A percentile compares a stretch with the other conserved stretches of the same genome.
These are phyloP conservation scores for Eriosoma lanigerum DNA, from an alignment of 1,140 invertebrate genomes.

Conservation along the genomic window DNA sequence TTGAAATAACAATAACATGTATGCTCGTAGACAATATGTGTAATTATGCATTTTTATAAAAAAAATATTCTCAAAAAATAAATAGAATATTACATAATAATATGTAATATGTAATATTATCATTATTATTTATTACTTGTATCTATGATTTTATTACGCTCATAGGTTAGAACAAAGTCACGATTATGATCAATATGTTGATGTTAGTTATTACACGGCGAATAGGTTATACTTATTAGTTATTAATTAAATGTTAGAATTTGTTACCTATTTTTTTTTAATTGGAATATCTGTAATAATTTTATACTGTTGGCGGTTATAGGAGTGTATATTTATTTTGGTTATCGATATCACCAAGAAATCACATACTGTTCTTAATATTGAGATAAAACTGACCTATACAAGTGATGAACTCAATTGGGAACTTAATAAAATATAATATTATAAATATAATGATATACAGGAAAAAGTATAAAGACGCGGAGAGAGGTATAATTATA, in stretches of 20 bases:
- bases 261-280: too few species aligned
- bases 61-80: neutral
- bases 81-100: neutral
- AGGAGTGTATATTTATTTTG: conserved; percentile 25
- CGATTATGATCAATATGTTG: neutral
- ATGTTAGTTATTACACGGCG: neutral
- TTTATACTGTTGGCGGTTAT: neutral
- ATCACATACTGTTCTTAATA: neutral
- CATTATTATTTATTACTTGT: neutral
- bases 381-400: conserved; percentile 23
- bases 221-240: neutral
- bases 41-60: too few species aligned
- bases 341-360: neutral
- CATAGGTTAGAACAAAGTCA: neutral
- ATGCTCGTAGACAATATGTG: too few species aligned
- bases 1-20: too few species aligned
- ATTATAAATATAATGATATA: too few species aligned
- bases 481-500: neutral
- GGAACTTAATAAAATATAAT: neutral
- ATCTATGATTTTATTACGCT: neutral
- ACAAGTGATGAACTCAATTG: neutral
- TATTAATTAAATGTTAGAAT: too few species aligned
- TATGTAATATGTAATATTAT: too few species aligned
- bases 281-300: neutral
- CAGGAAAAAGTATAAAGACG: neutral